Percentiles rank a stretch among this genome's conserved stretches.
Evolutionary conservation across 2,797 vertebrate genomes (phyloP).

Genomic region (Liasis olivaceus): DNA sequence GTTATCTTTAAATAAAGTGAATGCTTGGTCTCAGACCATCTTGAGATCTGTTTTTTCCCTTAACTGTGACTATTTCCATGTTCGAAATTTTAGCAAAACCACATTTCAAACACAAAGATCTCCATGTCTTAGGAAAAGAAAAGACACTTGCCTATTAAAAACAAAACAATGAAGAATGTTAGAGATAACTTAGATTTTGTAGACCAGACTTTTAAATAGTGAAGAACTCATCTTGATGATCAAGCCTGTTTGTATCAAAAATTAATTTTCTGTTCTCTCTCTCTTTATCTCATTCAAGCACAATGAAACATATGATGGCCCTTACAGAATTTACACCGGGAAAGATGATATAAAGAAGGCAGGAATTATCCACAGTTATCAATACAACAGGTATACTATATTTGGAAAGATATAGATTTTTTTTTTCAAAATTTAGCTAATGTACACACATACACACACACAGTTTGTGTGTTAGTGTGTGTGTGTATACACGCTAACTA

Average conservation of each 20-base stretch:
- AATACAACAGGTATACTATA: slow-evolving; percentile 74
- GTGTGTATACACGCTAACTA: background rate
- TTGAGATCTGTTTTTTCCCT: background rate
- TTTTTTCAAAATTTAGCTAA: background rate
- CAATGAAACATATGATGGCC: slow-evolving; percentile 84
- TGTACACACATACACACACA: no score
- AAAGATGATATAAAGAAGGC: slow-evolving; percentile 83
- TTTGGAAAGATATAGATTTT: background rate
- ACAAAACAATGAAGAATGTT: background rate
- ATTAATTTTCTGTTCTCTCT: background rate
- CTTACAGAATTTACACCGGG: slow-evolving; percentile 84
- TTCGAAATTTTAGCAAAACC: background rate
- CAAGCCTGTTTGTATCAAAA: background rate
- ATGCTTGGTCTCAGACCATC: background rate
- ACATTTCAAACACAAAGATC: no score
- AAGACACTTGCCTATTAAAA: background rate
- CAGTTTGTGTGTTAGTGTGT: background rate
- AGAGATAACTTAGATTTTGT: background rate
- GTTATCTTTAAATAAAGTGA: background rate
- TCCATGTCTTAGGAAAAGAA: background rate
- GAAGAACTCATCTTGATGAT: background rate
- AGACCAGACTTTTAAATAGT: background rate
- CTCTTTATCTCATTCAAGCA: slow-evolving; percentile 73
- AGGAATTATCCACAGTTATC: slow-evolving; percentile 82
- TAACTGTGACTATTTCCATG: background rate